These are phyloP conservation scores for Drosophila nigritarsus DNA, from an alignment of 2,888 invertebrate species.

Conservation along the genomic window DNA sequence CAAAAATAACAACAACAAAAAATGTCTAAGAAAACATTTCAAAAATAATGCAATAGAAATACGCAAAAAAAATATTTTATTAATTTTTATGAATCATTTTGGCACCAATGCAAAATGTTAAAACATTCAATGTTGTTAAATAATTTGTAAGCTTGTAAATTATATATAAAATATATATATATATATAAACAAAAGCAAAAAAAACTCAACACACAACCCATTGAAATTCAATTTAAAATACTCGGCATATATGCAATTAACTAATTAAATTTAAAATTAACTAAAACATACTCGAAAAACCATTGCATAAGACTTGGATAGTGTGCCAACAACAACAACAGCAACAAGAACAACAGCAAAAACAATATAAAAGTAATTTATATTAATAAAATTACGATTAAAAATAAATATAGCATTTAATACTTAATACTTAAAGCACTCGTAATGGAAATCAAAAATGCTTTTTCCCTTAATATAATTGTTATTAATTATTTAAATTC, in stretches of 20 bases:
- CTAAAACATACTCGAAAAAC: constrained; percentile 32
- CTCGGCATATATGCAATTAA: constrained; percentile 68
- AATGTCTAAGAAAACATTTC: constrained; percentile 6
- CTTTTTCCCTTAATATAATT: constrained; percentile 61
- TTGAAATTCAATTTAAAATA: constrained; percentile 73
- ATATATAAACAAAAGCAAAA: constrained; percentile 29
- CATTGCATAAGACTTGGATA: constrained; percentile 83
- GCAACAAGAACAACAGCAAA: not conserved
- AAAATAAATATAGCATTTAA: constrained; percentile 42
- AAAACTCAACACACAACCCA: constrained; percentile 56
- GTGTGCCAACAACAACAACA: constrained; percentile 81
- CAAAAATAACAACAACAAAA: not conserved
- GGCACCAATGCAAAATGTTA: constrained; percentile 64
- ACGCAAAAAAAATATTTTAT: constrained; percentile 31
- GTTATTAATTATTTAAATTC: constrained; percentile 75
- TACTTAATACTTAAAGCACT: constrained; percentile 42
- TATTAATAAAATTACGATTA: constrained; percentile 24
- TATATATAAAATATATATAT: constrained; percentile 53
- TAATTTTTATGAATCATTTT: constrained; percentile 40
- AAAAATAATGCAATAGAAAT: constrained; percentile 6
- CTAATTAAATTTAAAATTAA: constrained; percentile 48
- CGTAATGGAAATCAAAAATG: constrained; percentile 46
- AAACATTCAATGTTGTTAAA: constrained; percentile 85
- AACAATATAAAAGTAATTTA: constrained; percentile 28
- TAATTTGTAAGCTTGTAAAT: constrained; percentile 84